Base-by-base conservation (phyloP, 2,888 invertebrate genomes). In the Phania funesta region DNA sequence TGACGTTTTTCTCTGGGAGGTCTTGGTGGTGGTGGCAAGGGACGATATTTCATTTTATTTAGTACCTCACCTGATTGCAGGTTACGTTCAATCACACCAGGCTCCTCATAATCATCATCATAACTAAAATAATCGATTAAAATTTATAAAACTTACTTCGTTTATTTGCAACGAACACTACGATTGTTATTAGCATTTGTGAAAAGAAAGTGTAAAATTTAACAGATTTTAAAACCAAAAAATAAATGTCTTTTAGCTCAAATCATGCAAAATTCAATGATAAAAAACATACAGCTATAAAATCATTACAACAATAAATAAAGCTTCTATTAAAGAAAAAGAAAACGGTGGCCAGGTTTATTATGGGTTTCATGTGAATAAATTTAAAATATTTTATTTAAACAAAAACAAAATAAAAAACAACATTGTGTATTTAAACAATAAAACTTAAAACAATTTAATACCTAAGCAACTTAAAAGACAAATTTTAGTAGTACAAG, bases 1-100 rank as follows among this genome's bases (percentile, higher is more conserved):
- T 89, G 88, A 22, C 91, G 92, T 29, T 93, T 92, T 22, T 92
- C 93, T 83, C 96, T 93, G 0, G 96, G 96, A 41, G 97, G 97
- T 76, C 96, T 92, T 1, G 97, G 97, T 0, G 97, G 97, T 4
- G 97, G 94, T 1, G 97, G 97, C 84, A 97, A 90, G 0, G 97
- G 97, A 83, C 97, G 93, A 85, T 95, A 94, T 91, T 96, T 95
- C 94, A 97, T 97, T 92, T 95, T 96, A 86, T 93, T 95, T 2
- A 96, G 92, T 50, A 96, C 92, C 81, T 94, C 95, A 8, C 95
- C 96, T 20, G 95, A 95, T 82, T 95, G 93, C 56, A 96, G 91
- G 86, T 94, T 93, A 86, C 93, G 93, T 70, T 89, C 91, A 52
- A 87, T 88, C 32, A 87, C 86, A 11, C 87, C 90, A 7, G 91